phyloP scores from a whole-genome alignment of 2,797 vertebrate genomes.

The Acanthornis magna region DNA sequence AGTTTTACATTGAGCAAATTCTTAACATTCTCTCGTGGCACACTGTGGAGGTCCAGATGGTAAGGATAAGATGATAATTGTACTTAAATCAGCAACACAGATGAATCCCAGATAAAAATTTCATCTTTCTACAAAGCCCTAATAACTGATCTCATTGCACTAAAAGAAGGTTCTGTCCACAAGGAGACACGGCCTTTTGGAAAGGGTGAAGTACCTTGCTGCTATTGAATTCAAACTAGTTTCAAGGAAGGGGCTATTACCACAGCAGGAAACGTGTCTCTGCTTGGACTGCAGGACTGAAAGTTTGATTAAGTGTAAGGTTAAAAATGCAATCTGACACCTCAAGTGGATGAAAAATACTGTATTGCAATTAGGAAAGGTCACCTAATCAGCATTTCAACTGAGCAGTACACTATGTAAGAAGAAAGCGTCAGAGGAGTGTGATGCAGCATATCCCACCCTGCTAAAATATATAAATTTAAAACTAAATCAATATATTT shows the following conservation, averaged over 20 bases:
- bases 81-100: background rate
- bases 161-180: background rate
- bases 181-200: background rate
- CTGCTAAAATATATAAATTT: background rate
- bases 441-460: background rate
- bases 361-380: background rate
- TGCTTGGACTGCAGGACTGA: background rate
- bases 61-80: background rate
- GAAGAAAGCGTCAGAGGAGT: background rate
- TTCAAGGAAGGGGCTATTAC: background rate
- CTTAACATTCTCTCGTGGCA: background rate
- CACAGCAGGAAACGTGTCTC: background rate
- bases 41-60: background rate
- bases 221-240: background rate
- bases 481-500: background rate
- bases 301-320: background rate
- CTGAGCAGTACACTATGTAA: background rate
- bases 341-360: conserved; percentile 3
- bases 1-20: background rate
- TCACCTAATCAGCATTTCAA: background rate
- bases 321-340: conserved; percentile 7
- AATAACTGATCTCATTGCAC: background rate
- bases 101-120: background rate
- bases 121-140: background rate
- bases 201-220: background rate